Conservation (phyloP, 2,888 invertebrate genomes). For the Fissipunctia ypsillon region DNA sequence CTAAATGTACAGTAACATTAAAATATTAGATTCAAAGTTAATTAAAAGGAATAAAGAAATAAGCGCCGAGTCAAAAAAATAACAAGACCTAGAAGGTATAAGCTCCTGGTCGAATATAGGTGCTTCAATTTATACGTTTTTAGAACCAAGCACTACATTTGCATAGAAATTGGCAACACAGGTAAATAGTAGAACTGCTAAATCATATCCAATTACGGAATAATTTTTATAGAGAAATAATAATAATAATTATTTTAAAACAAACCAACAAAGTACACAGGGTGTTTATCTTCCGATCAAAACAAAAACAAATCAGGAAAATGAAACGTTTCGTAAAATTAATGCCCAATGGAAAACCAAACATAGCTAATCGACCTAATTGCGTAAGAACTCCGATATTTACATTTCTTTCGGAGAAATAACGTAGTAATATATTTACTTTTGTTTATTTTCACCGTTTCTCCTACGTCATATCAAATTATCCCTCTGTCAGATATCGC, state of each 20-base stretch:
- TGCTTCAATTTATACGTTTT: conserved; percentile 21
- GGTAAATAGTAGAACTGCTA: conserved; percentile 31
- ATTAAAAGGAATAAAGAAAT: neutral
- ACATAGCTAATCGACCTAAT: conserved; percentile 54
- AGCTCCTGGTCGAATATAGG: neutral
- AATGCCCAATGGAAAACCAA: conserved; percentile 46
- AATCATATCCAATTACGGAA: conserved; percentile 36
- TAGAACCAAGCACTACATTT: conserved; percentile 15
- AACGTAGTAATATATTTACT: conserved; percentile 49
- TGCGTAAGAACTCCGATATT: conserved; percentile 53
- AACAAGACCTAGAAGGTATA: neutral
- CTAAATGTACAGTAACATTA: neutral
- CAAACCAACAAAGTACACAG: conserved; percentile 9
- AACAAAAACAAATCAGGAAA: conserved; percentile 47
- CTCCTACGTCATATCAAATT: conserved; percentile 74
- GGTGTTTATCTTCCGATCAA: conserved; percentile 35
- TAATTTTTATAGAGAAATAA: conserved; percentile 5
- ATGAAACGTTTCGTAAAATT: conserved; percentile 23
- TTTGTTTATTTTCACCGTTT: conserved; percentile 67
- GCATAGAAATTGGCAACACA: conserved; percentile 33
- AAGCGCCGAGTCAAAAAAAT: neutral
- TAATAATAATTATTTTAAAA: conserved; percentile 21
- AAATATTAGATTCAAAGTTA: neutral
- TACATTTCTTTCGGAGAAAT: conserved; percentile 44
- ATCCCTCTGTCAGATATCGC: conserved; percentile 77